Evolutionary conservation across 2,113 vertebrate genomes (phyloP), one percentile per base, ranked within the genome.

Genomic region (Micronisus gabar): DNA sequence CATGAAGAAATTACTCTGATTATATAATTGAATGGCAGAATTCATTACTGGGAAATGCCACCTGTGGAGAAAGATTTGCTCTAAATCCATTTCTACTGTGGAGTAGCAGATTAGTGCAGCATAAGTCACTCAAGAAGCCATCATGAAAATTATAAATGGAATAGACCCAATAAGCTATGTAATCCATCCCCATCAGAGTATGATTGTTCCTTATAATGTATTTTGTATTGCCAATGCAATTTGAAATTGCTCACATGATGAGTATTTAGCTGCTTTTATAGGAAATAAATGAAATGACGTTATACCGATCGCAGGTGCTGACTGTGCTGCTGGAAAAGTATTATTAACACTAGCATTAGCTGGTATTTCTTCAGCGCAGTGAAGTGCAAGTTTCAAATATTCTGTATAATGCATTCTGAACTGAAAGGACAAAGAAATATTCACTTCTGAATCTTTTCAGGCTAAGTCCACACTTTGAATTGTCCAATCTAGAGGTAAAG

Each of bases 11-110:
- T 96, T 86, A 92, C 55, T 74, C 40, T 92, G 94, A 93, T 95
- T 97, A 88, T 76, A 82, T 88, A 97, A 96, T 94, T 95, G 90
- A 97, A 92, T 93, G 92, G 94, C 90, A 97, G 86, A 95, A 92
- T 93, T 97, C 94, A 93, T 96, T 97, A 86, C 75, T 84, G 47
- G 52, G 47, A 97, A 95, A 84, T 59, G 47, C 90, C 95, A 96
- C 96, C 94, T 95, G 88, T 94, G 48, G 88, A 92, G 88, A 96
- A 91, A 93, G 90, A 94, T 83, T 95, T 97, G 52, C 72, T 95
- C 56, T 86, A 73, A 96, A 93, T 84, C 74, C 15, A 52, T 95
- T 92, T 93, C 80, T 94, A 11, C 86, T 79, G 4, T 13, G 17
- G 34, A 75, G 68, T 40, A 59, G 80, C 59, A 95, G 90, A 93